Evolutionary conservation across 2,113 vertebrate species (phyloP).

Genomic region (Ciconia stormi): DNA sequence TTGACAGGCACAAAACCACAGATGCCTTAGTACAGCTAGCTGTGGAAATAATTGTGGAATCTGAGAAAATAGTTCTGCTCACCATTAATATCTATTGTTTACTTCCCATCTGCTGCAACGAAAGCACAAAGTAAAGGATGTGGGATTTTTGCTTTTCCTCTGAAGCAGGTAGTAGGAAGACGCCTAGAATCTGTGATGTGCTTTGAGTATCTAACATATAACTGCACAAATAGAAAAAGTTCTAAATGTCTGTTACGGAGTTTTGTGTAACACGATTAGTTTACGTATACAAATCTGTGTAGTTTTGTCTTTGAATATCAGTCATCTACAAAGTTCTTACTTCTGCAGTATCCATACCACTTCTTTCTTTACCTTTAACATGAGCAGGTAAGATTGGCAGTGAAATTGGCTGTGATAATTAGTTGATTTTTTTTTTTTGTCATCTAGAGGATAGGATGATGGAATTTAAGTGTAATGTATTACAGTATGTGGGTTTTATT

Average conservation of each 20-base stretch:
- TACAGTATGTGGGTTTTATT: slow-evolving; percentile 14
- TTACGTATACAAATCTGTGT: background rate
- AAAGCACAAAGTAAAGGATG: background rate
- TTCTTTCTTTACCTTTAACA: slow-evolving; percentile 8
- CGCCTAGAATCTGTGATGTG: background rate
- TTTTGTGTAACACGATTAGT: background rate
- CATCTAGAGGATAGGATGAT: background rate
- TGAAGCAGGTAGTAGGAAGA: background rate
- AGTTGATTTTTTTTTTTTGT: slow-evolving; percentile 13
- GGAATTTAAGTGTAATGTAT: background rate
- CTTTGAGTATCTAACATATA: background rate
- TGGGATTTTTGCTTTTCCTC: background rate
- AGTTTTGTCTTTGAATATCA: background rate
- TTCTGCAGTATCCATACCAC: background rate
- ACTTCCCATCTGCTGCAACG: background rate
- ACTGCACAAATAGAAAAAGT: background rate
- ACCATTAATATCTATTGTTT: background rate
- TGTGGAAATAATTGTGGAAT: background rate
- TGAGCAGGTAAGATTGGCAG: background rate
- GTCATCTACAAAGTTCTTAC: background rate
- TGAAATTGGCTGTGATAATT: slow-evolving; percentile 47
- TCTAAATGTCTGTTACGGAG: background rate
- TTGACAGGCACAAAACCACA: background rate
- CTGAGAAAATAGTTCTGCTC: background rate
- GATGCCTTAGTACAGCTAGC: background rate